phyloP scores from a whole-genome alignment of 2,888 invertebrate genomes.

The Hemithea aestivaria region DNA sequence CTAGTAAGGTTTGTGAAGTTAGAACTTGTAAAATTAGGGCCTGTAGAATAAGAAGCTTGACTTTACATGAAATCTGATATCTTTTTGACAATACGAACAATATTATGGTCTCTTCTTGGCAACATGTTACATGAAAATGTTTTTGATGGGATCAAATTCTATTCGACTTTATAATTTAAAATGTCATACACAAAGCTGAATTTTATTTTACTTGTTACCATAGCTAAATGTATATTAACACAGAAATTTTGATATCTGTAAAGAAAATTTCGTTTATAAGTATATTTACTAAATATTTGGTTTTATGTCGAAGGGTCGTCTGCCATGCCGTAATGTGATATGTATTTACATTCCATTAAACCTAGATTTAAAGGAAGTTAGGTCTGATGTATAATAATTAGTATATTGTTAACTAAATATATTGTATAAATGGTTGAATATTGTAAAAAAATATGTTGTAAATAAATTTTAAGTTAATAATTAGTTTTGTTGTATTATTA shows the following conservation, averaged over 20 bases:
- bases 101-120: no score
- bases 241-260: constrained; percentile 36
- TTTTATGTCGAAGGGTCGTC: constrained; percentile 43
- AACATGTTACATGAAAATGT: no score
- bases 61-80: no score
- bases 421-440: constrained; percentile 77
- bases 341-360: constrained; percentile 55
- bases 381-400: constrained; percentile 74
- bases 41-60: no score
- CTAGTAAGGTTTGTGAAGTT: no score
- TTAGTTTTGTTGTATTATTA: constrained; percentile 35
- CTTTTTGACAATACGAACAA: no score
- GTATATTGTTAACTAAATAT: constrained; percentile 73
- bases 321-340: constrained; percentile 72
- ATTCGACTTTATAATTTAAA: constrained; percentile 12
- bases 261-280: constrained; percentile 27
- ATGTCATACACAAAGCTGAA: constrained; percentile 12
- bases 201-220: constrained; percentile 59
- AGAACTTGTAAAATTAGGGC: no score
- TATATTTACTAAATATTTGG: constrained; percentile 29
- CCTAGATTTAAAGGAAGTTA: constrained; percentile 61
- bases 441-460: constrained; percentile 78
- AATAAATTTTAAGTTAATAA: constrained; percentile 75
- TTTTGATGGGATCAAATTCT: no score
- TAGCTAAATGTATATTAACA: constrained; percentile 59